These are phyloP conservation scores for Drosophila navojoa DNA, from an alignment of 1,140 invertebrate species.

Conservation along the genomic window DNA sequence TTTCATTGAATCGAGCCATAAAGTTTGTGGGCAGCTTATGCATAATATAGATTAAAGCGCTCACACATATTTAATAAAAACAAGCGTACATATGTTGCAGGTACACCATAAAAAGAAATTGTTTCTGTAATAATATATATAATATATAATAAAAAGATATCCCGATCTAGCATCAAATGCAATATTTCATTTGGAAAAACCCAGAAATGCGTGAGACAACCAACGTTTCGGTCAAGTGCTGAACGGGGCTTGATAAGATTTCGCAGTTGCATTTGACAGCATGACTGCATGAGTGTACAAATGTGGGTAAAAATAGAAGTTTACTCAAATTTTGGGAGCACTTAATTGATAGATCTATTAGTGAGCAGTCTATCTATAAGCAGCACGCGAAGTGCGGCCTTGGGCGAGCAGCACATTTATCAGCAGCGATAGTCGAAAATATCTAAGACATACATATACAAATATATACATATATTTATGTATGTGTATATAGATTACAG, in stretches of 20 bases:
- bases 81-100: background rate
- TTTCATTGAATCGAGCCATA: too few species aligned
- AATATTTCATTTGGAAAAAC: background rate
- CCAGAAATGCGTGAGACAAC: background rate
- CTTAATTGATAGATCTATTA: constrained; percentile 29
- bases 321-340: background rate
- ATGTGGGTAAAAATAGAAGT: background rate
- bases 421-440: constrained; percentile 32
- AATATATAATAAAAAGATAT: background rate
- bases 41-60: too few species aligned
- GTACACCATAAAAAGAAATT: background rate
- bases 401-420: constrained; percentile 18
- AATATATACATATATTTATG: background rate
- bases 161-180: background rate
- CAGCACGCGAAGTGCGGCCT: constrained; percentile 22
- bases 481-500: constrained; percentile 14
- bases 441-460: constrained; percentile 8
- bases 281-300: background rate
- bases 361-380: constrained; percentile 18
- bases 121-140: too few species aligned
- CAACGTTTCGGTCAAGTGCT: background rate
- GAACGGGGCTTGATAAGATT: background rate
- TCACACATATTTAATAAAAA: background rate
- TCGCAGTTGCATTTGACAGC: background rate
- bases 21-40: too few species aligned